These are phyloP conservation scores for Kryptopterus vitreolus DNA, from an alignment of 2,797 vertebrate species.

Conservation along the genomic window DNA sequence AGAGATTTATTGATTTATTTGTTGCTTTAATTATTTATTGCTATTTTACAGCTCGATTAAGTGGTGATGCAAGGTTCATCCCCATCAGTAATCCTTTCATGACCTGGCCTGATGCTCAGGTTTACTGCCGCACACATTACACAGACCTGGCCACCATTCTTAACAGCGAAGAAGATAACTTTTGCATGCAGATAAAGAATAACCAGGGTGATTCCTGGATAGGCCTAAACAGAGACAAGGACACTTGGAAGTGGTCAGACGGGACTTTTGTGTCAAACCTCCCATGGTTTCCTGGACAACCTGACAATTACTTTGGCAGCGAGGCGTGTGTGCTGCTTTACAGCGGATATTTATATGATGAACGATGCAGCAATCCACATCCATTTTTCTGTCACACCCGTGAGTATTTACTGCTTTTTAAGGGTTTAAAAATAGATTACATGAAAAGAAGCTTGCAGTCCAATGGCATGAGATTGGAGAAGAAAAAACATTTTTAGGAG, in stretches of 20 bases:
- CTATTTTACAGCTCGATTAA: not conserved
- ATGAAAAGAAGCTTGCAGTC: too few species aligned
- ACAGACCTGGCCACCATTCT: not conserved
- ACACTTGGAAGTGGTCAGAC: not conserved
- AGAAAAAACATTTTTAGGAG: too few species aligned
- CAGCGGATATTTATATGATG: too few species aligned
- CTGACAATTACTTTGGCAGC: not conserved
- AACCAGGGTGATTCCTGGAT: not conserved
- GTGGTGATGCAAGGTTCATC: not conserved
- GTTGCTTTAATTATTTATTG: not conserved
- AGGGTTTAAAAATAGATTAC: too few species aligned
- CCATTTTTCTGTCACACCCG: too few species aligned
- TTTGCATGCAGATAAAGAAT: not conserved
- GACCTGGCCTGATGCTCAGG: not conserved
- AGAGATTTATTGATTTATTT: not conserved
- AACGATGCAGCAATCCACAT: too few species aligned
- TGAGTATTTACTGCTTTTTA: too few species aligned
- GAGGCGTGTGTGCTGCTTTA: not conserved
- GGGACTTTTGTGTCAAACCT: not conserved
- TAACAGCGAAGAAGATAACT: not conserved
- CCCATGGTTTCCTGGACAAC: constrained; percentile 11
- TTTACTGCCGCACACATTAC: not conserved
- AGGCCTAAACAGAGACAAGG: not conserved
- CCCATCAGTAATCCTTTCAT: not conserved
- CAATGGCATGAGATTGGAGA: too few species aligned